Percentiles rank a stretch among this genome's conserved stretches.
These are phyloP conservation scores for Aspidapion aeneum DNA, from an alignment of 2,888 invertebrate species.

Conservation along the genomic window DNA sequence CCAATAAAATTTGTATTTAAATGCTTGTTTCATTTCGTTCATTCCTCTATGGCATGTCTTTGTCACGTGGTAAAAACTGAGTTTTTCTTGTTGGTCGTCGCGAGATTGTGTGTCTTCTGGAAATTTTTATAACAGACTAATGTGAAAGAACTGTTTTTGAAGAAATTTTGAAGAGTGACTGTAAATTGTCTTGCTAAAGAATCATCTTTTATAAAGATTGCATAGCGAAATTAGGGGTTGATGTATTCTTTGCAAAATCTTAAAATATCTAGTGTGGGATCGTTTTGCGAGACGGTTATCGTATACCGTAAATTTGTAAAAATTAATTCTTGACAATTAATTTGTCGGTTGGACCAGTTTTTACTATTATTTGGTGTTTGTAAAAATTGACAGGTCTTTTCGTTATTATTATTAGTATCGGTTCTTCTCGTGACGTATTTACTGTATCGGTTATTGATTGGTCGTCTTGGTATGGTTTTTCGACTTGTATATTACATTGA, in stretches of 20 bases:
- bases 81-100: constrained; percentile 6
- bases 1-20: no score
- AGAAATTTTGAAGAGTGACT: neutral
- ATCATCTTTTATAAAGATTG: neutral
- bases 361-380: constrained; percentile 13
- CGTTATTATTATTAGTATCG: no score
- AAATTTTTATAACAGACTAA: no score
- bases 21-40: no score
- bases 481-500: no score
- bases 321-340: constrained; percentile 1
- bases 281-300: no score
- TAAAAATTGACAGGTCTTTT: constrained; percentile 12
- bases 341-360: neutral
- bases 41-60: constrained; percentile 8
- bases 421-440: no score
- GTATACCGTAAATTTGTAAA: constrained; percentile 5
- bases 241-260: constrained; percentile 8
- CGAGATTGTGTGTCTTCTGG: no score
- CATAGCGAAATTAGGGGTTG: neutral
- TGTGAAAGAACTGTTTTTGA: no score
- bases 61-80: constrained; percentile 3
- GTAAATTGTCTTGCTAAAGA: neutral
- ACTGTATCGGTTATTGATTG: constrained; percentile 2
- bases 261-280: neutral
- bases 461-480: neutral